Evolutionary conservation across 1,140 invertebrate genomes (phyloP).

Genomic region (Ylistrum balloti): DNA sequence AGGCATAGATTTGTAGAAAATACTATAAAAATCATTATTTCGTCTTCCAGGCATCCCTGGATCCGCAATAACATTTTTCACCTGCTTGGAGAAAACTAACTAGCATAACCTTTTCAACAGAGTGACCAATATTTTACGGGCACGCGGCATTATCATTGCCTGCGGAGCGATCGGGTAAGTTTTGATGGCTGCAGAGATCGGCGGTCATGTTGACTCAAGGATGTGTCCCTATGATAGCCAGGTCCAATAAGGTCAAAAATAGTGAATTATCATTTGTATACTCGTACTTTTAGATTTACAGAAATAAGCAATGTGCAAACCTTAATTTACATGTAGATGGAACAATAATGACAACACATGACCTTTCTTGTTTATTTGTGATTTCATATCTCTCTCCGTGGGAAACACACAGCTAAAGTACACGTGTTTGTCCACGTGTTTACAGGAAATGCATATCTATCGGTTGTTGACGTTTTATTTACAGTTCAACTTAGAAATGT

Average conservation of each 20-base stretch:
- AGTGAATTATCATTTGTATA: not conserved
- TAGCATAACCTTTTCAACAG: too few species aligned
- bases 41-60: too few species aligned
- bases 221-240: not conserved
- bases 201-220: not conserved
- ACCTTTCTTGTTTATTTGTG: not conserved
- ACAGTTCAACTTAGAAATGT: too few species aligned
- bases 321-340: not conserved
- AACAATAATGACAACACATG: not conserved
- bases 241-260: not conserved
- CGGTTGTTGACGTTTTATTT: too few species aligned
- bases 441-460: too few species aligned
- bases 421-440: too few species aligned
- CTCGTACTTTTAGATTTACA: slow-evolving; percentile 8
- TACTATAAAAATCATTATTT: too few species aligned
- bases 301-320: not conserved
- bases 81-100: too few species aligned
- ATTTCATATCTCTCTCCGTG: too few species aligned
- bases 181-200: not conserved
- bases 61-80: too few species aligned
- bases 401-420: too few species aligned
- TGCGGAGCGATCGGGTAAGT: not conserved
- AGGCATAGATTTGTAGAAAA: too few species aligned
- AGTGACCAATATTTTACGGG: not conserved
- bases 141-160: not conserved